A percentile compares a stretch with the other conserved stretches of the same genome.
These are phyloP conservation scores for Beris morrisii DNA, from an alignment of 2,888 invertebrate genomes.

Conservation along the genomic window DNA sequence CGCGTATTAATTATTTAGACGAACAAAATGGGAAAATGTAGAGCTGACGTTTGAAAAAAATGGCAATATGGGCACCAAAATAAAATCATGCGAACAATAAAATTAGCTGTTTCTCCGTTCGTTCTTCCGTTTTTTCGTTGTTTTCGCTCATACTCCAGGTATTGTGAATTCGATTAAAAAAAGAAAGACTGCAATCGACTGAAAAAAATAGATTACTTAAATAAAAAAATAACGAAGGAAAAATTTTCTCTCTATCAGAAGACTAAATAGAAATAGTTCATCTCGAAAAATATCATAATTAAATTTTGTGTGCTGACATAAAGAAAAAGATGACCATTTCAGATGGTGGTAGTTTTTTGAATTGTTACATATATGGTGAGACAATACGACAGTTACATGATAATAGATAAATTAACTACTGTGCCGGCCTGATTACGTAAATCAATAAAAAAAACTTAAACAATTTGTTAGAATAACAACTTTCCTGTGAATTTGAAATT, in stretches of 20 bases:
- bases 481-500: not conserved
- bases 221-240: constrained; percentile 11
- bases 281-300: not conserved
- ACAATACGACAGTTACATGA: constrained; percentile 15
- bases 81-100: constrained; percentile 4
- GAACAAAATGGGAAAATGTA: no score
- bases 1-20: no score
- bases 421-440: not conserved
- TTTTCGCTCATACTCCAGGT: constrained; percentile 28
- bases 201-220: no score
- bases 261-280: not conserved
- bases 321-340: constrained; percentile 7
- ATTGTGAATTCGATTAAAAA: constrained; percentile 6
- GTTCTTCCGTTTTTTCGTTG: constrained; percentile 21
- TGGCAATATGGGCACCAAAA: constrained; percentile 5
- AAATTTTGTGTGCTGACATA: not conserved
- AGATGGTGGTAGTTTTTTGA: not conserved
- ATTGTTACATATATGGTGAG: not conserved
- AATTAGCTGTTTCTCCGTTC: constrained; percentile 4
- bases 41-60: no score
- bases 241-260: not conserved
- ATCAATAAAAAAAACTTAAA: constrained; percentile 5
- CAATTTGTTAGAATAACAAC: not conserved
- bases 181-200: not conserved
- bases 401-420: constrained; percentile 7